Base-by-base conservation (phyloP, 30 jellyfish, hydroid and myxozoan genomes). In the Aurelia aurita complex sp. Pacific region DNA sequence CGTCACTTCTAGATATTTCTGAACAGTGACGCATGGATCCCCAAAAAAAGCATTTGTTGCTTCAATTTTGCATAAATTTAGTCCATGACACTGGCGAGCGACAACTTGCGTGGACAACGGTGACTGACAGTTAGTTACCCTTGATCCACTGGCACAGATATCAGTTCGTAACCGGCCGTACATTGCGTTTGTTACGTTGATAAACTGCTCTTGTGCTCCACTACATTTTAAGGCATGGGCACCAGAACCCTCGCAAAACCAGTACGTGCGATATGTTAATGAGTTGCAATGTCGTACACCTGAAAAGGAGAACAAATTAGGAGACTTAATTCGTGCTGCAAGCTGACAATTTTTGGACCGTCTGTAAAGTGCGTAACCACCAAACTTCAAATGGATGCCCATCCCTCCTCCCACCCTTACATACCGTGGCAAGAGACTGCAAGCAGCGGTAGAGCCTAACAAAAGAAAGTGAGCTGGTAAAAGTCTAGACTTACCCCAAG, bases 101-200 rank as follows among this genome's bases (percentile, higher is more conserved):
- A 73, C 87, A 14, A 34, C 67, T 36, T 17, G 40, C 77, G 59
- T 52, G 3, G 92, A 57, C 33, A 16, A 8, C 40, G 73, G 73
- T 0, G 92, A 59, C 34, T 42, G 15, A 67, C 92, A 83, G 62
- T 73, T 73, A 12, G 85, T 83, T 4, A 29, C 74, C 7, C 67
- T 29, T 19, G 59, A 9, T n/a, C 53, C 80, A 33, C 59, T 2
- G 8, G 50, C 5, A 57, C 92, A 83, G 34, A 17, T 32, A 6
- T 15, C 51, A 1, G 69, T 15, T 12, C 43, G 11, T 10, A 50
- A 36, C 34, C 92, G 92, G 11, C 92, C 92, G 40, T 83, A 83
- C 73, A 83, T 64, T 33, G 92, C 86, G 46, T 83, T 12, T 15
- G 86, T 72, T 15, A 83, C 57, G 69, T 83, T 72, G 36, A 83